These are phyloP conservation scores for Chrysolina americana DNA, from an alignment of 2,888 invertebrate species.

Conservation along the genomic window DNA sequence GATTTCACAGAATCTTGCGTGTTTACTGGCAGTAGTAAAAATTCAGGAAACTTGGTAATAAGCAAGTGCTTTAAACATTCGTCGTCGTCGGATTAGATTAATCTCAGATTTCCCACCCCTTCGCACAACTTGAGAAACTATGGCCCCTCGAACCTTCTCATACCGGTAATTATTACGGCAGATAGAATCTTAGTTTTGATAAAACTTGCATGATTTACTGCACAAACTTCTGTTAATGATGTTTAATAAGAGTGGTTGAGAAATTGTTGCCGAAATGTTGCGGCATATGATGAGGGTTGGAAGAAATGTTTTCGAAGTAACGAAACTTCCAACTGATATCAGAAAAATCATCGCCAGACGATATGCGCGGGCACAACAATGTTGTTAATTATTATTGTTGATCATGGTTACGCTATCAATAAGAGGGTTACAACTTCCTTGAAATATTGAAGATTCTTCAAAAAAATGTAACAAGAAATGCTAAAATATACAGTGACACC, in stretches of 20 bases:
- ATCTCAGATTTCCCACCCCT: conserved; percentile 26
- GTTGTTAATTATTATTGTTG: too few species aligned
- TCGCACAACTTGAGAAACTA: conserved; percentile 33
- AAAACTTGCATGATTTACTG: conserved; percentile 44
- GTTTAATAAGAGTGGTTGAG: conserved; percentile 38
- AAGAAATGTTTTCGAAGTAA: background rate
- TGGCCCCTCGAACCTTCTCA: conserved; percentile 31
- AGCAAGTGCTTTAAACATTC: conserved; percentile 33
- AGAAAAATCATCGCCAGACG: too few species aligned
- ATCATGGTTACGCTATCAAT: too few species aligned
- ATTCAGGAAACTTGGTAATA: conserved; percentile 20
- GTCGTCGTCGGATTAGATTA: conserved; percentile 31
- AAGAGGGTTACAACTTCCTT: too few species aligned
- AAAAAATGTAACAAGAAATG: too few species aligned
- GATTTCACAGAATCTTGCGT: conserved; percentile 1
- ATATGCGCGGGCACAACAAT: too few species aligned
- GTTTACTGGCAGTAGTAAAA: conserved; percentile 15
- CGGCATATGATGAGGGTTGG: background rate
- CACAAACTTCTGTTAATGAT: conserved; percentile 44
- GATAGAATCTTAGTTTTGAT: conserved; percentile 46
- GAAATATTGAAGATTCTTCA: too few species aligned
- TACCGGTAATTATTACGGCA: conserved; percentile 45
- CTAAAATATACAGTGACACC: too few species aligned
- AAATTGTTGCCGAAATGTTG: conserved; percentile 30
- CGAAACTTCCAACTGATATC: too few species aligned